These are phyloP conservation scores for Drosophila subquinaria DNA, from an alignment of 2,888 invertebrate species.

Conservation along the genomic window DNA sequence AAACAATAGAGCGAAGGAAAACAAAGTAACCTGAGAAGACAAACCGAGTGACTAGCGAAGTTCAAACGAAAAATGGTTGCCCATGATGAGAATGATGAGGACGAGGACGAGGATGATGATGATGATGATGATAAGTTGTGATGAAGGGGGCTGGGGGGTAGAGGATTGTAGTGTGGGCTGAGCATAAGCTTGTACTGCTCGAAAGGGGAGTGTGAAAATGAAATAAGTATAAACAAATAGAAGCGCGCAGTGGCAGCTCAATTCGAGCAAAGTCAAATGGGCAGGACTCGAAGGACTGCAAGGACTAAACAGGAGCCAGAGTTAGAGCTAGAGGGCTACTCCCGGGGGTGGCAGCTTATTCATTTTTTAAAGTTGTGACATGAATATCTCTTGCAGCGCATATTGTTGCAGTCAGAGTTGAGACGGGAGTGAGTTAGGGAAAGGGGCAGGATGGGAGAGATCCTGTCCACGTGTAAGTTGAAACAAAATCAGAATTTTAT, in stretches of 20 bases:
- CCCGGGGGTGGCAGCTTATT: conserved; percentile 15
- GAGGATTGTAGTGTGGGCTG: conserved; percentile 2
- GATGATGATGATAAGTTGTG: conserved; percentile 20
- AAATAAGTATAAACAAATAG: conserved; percentile 80
- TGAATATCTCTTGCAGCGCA: conserved; percentile 18
- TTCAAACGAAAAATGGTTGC: conserved; percentile 65
- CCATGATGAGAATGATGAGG: conserved; percentile 28
- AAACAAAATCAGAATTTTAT: conserved; percentile 43
- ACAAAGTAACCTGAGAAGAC: conserved; percentile 76
- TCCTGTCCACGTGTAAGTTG: conserved; percentile 20
- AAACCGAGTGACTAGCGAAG: conserved; percentile 40
- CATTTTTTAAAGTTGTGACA: conserved; percentile 33
- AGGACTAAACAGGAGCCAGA: conserved; percentile 16
- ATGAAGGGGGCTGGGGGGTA: not conserved
- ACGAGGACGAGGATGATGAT: conserved; percentile 22
- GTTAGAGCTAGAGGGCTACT: not conserved
- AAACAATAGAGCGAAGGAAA: conserved; percentile 72
- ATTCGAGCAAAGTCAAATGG: conserved; percentile 65
- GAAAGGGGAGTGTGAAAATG: conserved; percentile 71
- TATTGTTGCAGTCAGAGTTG: conserved; percentile 47
- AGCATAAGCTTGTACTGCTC: conserved; percentile 29
- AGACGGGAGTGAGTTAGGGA: not conserved
- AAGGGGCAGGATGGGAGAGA: not conserved
- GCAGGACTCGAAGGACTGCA: not conserved
- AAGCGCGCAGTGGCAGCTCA: conserved; percentile 59